These are phyloP conservation scores for Zoanthus sociatus DNA, from an alignment of 92 coral and sea anemone species.

Conservation along the genomic window DNA sequence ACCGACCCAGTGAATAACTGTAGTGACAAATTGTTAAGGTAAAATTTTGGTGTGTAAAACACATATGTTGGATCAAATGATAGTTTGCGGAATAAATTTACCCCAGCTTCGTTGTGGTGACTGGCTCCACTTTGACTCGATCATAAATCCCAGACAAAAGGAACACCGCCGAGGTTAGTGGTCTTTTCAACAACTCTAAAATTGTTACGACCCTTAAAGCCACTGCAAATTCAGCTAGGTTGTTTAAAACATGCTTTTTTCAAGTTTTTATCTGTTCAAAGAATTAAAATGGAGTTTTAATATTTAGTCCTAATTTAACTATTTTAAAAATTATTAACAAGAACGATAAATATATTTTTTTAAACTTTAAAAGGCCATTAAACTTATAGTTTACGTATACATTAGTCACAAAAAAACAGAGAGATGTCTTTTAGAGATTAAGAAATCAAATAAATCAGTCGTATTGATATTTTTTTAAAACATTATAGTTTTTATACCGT, in stretches of 20 bases:
- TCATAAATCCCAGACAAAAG: slow-evolving; percentile 13
- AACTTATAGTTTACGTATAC: too few relatives aligned
- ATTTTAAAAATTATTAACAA: too few relatives aligned
- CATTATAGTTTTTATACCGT: too few relatives aligned
- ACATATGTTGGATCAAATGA: slow-evolving; percentile 3
- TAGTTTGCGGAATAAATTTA: slow-evolving; percentile 32
- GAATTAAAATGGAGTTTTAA: too few relatives aligned
- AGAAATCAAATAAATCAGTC: too few relatives aligned
- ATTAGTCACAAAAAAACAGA: too few relatives aligned
- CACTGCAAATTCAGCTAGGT: background rate
- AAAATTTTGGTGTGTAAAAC: background rate
- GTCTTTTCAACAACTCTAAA: too few relatives aligned
- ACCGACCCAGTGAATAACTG: background rate
- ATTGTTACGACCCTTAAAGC: background rate
- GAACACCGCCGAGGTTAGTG: slow-evolving; percentile 32
- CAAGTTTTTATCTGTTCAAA: background rate
- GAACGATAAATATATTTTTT: too few relatives aligned
- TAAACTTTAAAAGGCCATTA: too few relatives aligned
- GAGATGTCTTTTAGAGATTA: too few relatives aligned
- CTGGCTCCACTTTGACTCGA: slow-evolving; percentile 39
- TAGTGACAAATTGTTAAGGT: background rate
- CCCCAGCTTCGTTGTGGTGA: slow-evolving; percentile 25
- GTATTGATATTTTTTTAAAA: too few relatives aligned
- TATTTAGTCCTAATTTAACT: too few relatives aligned
- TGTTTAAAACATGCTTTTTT: background rate